A percentile compares a stretch with the other conserved stretches of the same genome.
phyloP scores from a whole-genome alignment of 2,113 vertebrate species.

The Salvelinus sp. region DNA sequence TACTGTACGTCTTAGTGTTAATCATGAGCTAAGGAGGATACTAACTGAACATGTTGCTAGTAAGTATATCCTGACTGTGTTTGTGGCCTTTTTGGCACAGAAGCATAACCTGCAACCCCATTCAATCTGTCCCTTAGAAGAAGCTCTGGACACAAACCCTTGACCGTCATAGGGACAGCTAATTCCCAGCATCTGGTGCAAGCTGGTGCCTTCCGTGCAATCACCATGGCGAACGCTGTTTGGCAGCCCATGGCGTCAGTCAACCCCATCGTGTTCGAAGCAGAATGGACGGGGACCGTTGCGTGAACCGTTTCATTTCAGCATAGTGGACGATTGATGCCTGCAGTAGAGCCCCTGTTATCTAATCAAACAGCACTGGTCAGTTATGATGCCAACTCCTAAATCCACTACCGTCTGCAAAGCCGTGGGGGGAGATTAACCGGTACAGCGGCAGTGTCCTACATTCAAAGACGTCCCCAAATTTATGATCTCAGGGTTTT shows the following conservation, averaged over 20 bases:
- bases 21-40: background rate
- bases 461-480: conserved; percentile 72
- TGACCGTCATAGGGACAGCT: conserved; percentile 59
- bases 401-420: conserved; percentile 73
- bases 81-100: conserved; percentile 50
- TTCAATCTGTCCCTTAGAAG: conserved; percentile 60
- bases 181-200: conserved; percentile 77
- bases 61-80: background rate
- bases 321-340: conserved; percentile 67
- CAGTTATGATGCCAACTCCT: conserved; percentile 74
- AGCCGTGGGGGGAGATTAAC: conserved; percentile 74
- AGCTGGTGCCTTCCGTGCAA: conserved; percentile 60
- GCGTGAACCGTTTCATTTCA: conserved; percentile 71
- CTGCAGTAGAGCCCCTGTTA: conserved; percentile 72
- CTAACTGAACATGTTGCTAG: background rate
- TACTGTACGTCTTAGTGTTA: background rate
- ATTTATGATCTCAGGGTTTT: conserved; percentile 62
- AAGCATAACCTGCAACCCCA: conserved; percentile 51
- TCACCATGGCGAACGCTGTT: conserved; percentile 56
- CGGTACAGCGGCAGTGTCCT: conserved; percentile 68
- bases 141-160: conserved; percentile 47
- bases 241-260: conserved; percentile 67
- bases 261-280: conserved; percentile 66
- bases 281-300: conserved; percentile 49
- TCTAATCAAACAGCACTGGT: conserved; percentile 79